Evolutionary conservation across 2,113 vertebrate genomes (phyloP).

Genomic region (Dasyurus viverrinus): DNA sequence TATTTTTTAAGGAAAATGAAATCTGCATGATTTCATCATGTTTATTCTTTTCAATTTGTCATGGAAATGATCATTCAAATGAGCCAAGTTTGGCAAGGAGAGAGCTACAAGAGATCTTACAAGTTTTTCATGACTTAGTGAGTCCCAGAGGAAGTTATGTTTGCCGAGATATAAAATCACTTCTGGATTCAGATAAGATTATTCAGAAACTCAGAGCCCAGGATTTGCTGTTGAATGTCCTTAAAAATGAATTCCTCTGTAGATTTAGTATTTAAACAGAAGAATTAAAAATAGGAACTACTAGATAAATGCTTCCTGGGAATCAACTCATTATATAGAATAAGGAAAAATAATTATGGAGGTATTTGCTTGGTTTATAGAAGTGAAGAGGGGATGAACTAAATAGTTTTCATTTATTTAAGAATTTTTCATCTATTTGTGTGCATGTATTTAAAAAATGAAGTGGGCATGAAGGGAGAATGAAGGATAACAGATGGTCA

Average conservation of each 20-base stretch:
- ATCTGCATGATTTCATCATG: constrained; percentile 2
- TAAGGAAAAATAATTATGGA: neutral
- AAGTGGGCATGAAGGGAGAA: neutral
- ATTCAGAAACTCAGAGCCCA: neutral
- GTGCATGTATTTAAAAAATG: neutral
- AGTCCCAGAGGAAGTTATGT: neutral
- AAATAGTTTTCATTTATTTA: neutral
- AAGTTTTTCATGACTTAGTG: neutral
- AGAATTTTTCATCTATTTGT: neutral
- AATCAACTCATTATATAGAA: neutral
- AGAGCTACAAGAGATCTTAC: neutral
- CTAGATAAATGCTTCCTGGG: neutral
- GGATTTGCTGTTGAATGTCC: neutral
- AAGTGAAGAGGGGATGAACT: neutral
- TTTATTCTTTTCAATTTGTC: constrained; percentile 30
- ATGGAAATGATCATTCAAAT: neutral
- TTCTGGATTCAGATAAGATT: constrained; percentile 30
- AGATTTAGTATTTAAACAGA: neutral
- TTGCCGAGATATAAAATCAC: constrained; percentile 6
- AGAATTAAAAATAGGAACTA: neutral
- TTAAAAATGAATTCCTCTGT: neutral
- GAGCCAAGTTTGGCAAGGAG: constrained; percentile 9
- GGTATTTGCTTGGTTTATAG: neutral
- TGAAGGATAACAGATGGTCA: neutral
- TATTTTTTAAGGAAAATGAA: constrained; percentile 33